Evolutionary conservation across 1,140 invertebrate genomes (phyloP).

Genomic region (Cotesia glomerata): DNA sequence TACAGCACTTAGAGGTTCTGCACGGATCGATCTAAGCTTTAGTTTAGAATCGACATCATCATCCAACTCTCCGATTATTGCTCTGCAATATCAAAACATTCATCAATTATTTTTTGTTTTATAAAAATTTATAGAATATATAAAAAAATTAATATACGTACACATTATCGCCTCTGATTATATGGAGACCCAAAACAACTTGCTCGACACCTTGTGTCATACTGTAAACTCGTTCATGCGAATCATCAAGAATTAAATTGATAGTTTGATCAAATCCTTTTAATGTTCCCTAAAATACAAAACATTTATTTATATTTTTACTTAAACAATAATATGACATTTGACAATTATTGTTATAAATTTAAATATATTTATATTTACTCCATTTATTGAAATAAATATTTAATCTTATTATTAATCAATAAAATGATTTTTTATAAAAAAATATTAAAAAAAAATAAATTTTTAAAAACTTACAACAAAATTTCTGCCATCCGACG

Average conservation of each 20-base stretch:
- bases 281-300: slow-evolving; percentile 74
- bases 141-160: slow-evolving; percentile 61
- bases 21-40: slow-evolving; percentile 84
- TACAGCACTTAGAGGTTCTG: slow-evolving; percentile 88
- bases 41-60: slow-evolving; percentile 86
- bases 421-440: too few species aligned
- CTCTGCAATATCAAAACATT: slow-evolving; percentile 65
- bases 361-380: too few species aligned
- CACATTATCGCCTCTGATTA: slow-evolving; percentile 98
- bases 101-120: slow-evolving; percentile 30
- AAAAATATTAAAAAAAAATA: neutral
- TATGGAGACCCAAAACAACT: slow-evolving; percentile 94
- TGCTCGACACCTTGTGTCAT: slow-evolving; percentile 91
- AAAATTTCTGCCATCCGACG: slow-evolving; percentile 93
- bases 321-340: too few species aligned
- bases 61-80: slow-evolving; percentile 90
- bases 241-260: slow-evolving; percentile 96
- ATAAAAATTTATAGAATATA: slow-evolving; percentile 16
- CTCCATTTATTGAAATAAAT: too few species aligned
- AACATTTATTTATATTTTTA: slow-evolving; percentile 31
- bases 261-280: slow-evolving; percentile 98
- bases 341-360: too few species aligned
- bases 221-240: slow-evolving; percentile 96
- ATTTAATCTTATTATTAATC: too few species aligned
- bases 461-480: slow-evolving; percentile 73